Evolutionary conservation across 2,113 vertebrate genomes (phyloP), one percentile per base, ranked within the genome.

Genomic region (Melozone crissalis): DNA sequence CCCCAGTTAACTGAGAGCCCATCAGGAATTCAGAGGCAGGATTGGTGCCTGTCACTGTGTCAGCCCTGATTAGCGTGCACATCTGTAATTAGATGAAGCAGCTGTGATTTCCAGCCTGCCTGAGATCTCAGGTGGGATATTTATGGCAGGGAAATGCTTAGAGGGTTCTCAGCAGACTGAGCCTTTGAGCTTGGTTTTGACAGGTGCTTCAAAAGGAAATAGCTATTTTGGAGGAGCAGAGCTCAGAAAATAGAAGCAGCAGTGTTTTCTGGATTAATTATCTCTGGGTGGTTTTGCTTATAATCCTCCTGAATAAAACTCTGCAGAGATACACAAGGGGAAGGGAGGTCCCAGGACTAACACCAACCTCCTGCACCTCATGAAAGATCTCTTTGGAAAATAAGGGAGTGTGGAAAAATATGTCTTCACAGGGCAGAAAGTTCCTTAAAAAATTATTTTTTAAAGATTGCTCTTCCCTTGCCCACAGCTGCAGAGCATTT

Each of bases 11-110:
- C 59, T 15, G 85, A 68, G 83, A 7, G 1, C 89, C 87, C 85
- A 15, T 61, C 80, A 92, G 51, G 47, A 65, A 24, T 55, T 87
- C 35, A 31, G 84, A 76, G n/a, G 67, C 69, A 85, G 83, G 82
- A 73, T 82, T 30, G 20, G 67, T 61, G 54, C 94, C 89, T 84
- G 94, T 89, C 87, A 28, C 41, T 5, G 71, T 90, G 92, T 81
- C 44, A 41, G 90, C 94, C 89, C 85, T 49, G 85, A 93, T 96
- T 79, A 90, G 84, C 0, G 5, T 11, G 33, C 89, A 51, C 81
- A 78, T 93, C 96, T 95, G 95, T 91, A 96, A 96, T 95, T 83
- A 97, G 97, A 75, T 3, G 7, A 76, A 90, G 87, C 81, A 84
- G 84, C 93, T 91, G 89, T 74, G 49, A 71, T 93, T 95, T 95